Base-by-base conservation (phyloP, 2,797 vertebrate genomes). In the Heterohyrax brucei region DNA sequence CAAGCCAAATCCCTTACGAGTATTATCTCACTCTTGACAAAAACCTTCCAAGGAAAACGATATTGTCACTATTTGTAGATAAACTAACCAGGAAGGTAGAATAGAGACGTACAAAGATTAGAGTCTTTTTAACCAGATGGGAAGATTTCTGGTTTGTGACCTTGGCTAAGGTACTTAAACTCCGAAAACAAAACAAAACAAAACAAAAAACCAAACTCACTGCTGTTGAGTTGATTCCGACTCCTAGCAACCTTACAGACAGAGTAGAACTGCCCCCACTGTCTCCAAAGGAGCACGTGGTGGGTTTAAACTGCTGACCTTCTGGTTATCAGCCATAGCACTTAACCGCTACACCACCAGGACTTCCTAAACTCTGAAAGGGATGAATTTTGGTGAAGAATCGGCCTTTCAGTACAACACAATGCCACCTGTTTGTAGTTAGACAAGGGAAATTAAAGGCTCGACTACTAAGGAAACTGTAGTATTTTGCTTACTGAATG, bases 41-140 rank as follows among this genome's bases (percentile, higher is more conserved):
- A 56, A 44, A 12, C 30, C 13, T 53, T n/a, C 30, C 10, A 72
- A 72, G 46, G 75, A 26, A 91, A 88, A 70, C 59, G 48, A n/a
- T 21, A 39, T 66, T n/a, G 26, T 53, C 48, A 59, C 28, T 39
- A 33, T 96, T 94, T 96, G 59, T 18, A 56, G 24, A 80, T 75
- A 80, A 87, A 79, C 16, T 46, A 68, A 46, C 61, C 0, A 0
- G 7, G 30, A n/a, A 73, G 39, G 22, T 30, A 82, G 53, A 89
- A 88, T n/a, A 70, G 21, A n/a, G 72, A 77, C 73, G 18, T 14
- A 7, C 22, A 2, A 53, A 87, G 3, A 53, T 84, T 21, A 12
- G 16, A 13, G n/a, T 16, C 28, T 87, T 92, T 77, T 70, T 78
- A 30, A 72, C 10, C 2, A 22, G 70, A 28, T 24, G 10, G 66